A percentile compares a stretch with the other conserved stretches of the same genome.
phyloP scores from a whole-genome alignment of 2,797 vertebrate species.

The Apogon talboti region DNA sequence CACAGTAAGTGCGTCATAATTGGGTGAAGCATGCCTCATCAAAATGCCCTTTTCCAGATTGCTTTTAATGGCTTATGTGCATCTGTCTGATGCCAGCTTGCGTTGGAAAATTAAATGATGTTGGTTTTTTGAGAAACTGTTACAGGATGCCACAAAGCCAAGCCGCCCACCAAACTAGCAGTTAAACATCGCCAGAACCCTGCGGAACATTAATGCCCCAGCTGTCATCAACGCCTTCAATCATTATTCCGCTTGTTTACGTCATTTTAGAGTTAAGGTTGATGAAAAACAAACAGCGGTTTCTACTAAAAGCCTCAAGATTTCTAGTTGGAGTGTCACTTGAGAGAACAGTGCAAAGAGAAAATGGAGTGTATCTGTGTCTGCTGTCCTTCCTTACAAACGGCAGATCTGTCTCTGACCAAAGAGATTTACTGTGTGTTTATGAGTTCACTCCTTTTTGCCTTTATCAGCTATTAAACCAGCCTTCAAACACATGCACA shows the following conservation, averaged over 20 bases:
- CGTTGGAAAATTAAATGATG: constrained; percentile 74
- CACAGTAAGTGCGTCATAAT: constrained; percentile 48
- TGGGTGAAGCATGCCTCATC: constrained; percentile 65
- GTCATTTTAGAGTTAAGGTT: constrained; percentile 55
- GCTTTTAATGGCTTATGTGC: constrained; percentile 70
- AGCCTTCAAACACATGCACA: constrained; percentile 37
- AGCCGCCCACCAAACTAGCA: constrained; percentile 65
- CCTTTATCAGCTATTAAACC: constrained; percentile 55
- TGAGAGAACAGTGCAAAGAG: constrained; percentile 19
- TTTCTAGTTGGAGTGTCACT: constrained; percentile 31
- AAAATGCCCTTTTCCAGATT: constrained; percentile 68
- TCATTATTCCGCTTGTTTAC: constrained; percentile 66
- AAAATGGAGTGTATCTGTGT: constrained; percentile 2
- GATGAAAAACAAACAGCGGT: constrained; percentile 69
- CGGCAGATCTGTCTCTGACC: constrained; percentile 20
- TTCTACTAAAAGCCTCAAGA: constrained; percentile 46
- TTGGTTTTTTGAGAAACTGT: constrained; percentile 66
- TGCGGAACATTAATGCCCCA: constrained; percentile 61
- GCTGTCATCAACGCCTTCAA: constrained; percentile 71
- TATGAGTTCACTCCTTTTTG: constrained; percentile 47
- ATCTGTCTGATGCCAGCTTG: constrained; percentile 66
- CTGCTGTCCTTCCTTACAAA: constrained; percentile 8
- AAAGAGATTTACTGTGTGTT: constrained; percentile 50
- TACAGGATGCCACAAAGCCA: constrained; percentile 74
- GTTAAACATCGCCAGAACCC: constrained; percentile 62